phyloP scores from a whole-genome alignment of 2,797 vertebrate genomes.

The Sparus aurata region DNA sequence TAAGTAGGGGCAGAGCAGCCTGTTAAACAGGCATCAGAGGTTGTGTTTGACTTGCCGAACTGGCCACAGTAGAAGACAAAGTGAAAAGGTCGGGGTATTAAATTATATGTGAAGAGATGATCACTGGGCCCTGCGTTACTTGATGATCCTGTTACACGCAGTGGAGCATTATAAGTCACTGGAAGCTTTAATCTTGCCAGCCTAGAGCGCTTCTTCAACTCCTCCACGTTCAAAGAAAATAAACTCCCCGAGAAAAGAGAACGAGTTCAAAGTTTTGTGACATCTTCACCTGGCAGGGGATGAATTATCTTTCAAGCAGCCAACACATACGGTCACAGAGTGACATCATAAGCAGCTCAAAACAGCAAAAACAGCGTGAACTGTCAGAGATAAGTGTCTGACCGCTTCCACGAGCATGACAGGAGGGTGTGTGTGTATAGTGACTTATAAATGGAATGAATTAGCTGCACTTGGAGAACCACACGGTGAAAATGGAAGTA shows the following conservation, averaged over 20 bases:
- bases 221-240: neutral
- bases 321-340: neutral
- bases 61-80: too few relatives aligned
- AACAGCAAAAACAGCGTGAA: neutral
- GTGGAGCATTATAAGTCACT: neutral
- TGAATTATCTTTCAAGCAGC: neutral
- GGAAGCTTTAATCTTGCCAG: neutral
- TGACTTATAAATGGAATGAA: neutral
- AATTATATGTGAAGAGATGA: neutral
- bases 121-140: neutral
- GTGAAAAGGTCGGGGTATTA: neutral
- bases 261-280: neutral
- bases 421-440: neutral
- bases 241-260: neutral
- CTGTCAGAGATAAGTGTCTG: neutral
- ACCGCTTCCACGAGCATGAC: neutral
- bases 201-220: neutral
- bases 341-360: neutral
- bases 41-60: neutral
- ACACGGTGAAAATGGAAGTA: neutral
- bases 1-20: neutral
- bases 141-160: neutral
- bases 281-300: neutral
- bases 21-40: neutral
- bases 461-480: conserved; percentile 1